A percentile compares a stretch with the other conserved stretches of the same genome.
Conservation (phyloP, 2,888 invertebrate genomes). For the Saturnia japonica region DNA sequence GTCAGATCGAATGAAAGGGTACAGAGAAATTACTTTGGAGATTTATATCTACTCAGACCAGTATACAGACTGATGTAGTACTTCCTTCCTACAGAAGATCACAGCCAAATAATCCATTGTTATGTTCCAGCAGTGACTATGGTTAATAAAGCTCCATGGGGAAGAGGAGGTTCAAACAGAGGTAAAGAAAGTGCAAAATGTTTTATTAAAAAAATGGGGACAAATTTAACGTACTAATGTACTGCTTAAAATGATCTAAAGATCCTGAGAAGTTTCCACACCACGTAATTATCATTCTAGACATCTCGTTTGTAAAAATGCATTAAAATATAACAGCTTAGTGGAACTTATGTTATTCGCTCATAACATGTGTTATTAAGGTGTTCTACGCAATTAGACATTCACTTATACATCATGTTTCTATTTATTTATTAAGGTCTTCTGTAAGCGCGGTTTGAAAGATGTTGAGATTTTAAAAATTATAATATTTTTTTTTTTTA, state of each 20-base stretch:
- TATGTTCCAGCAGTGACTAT: too few species aligned
- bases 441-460: background rate
- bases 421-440: background rate
- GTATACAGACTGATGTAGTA: too few species aligned
- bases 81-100: too few species aligned
- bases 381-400: constrained; percentile 4
- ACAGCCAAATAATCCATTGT: too few species aligned
- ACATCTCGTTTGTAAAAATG: constrained; percentile 18
- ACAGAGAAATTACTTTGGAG: too few species aligned
- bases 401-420: constrained; percentile 15
- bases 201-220: too few species aligned
- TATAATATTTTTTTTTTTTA: too few species aligned
- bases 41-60: too few species aligned
- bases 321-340: constrained; percentile 31
- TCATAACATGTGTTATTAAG: constrained; percentile 30
- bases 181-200: too few species aligned
- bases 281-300: background rate
- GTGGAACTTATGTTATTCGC: constrained; percentile 30
- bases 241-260: background rate
- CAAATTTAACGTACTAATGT: background rate
- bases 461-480: background rate
- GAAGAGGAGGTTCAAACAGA: too few species aligned
- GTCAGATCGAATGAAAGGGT: too few species aligned
- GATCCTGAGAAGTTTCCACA: background rate
- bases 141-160: too few species aligned